These are phyloP conservation scores for Oopsacas minuta DNA, from an alignment of 37 sponge, comb jelly and placozoan genomes.

Conservation along the genomic window DNA sequence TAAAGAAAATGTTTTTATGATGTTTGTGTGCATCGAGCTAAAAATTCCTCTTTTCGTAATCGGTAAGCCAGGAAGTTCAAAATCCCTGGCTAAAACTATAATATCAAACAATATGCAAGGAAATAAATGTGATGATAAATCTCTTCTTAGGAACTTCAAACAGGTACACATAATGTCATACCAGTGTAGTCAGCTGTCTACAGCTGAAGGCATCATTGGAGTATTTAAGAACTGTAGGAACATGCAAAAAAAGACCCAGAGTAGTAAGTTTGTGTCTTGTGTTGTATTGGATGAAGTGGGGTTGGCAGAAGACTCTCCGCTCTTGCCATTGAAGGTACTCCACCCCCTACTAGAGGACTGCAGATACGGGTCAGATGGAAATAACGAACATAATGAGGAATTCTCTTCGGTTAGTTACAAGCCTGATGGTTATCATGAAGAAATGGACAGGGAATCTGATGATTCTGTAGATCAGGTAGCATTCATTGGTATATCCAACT, in stretches of 20 bases:
- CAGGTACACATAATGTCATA: constrained; percentile 65
- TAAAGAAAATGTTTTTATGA: constrained; percentile 64
- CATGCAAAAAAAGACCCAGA: constrained; percentile 48
- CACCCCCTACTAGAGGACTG: constrained; percentile 91
- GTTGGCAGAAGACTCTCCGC: constrained; percentile 86
- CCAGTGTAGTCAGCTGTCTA: constrained; percentile 78
- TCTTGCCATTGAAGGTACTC: constrained; percentile 74
- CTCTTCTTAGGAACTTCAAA: neutral
- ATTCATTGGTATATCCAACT: constrained; percentile 82
- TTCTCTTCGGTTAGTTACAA: neutral
- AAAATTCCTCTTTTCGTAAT: constrained; percentile 47
- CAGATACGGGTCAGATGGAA: constrained; percentile 55
- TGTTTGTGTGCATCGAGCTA: constrained; percentile 55
- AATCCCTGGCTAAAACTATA: constrained; percentile 41
- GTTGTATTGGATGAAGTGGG: constrained; percentile 93
- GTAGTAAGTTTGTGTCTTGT: constrained; percentile 41
- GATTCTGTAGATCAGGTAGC: constrained; percentile 39
- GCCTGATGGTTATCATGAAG: neutral
- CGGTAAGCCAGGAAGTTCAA: constrained; percentile 60
- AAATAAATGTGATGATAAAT: neutral
- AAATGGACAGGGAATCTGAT: constrained; percentile 12
- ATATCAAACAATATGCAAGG: constrained; percentile 33
- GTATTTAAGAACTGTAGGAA: constrained; percentile 48
- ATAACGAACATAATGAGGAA: neutral
- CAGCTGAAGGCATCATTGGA: constrained; percentile 64